Evolutionary conservation across 1,140 invertebrate genomes (phyloP).

Genomic region (Aphaenogaster floridana): DNA sequence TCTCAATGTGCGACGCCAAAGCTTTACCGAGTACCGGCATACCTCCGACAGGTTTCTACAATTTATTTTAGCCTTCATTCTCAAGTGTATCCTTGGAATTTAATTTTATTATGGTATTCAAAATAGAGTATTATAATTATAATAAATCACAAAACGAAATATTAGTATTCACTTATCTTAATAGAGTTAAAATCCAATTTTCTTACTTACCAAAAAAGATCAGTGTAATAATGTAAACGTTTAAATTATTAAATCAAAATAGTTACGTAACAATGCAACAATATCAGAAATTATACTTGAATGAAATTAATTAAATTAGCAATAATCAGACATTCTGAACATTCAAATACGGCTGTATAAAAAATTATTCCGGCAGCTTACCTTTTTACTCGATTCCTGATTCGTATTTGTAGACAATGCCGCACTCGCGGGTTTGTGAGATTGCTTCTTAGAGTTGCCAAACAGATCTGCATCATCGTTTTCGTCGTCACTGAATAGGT

Average conservation of each 20-base stretch:
- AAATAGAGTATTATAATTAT: neutral
- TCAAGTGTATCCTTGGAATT: neutral
- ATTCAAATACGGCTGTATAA: neutral
- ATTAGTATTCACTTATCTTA: neutral
- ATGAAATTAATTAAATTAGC: neutral
- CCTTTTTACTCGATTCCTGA: slow-evolving; percentile 64
- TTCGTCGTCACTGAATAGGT: slow-evolving; percentile 79
- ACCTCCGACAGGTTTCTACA: slow-evolving; percentile 88
- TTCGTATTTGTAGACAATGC: neutral
- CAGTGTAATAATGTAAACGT: neutral
- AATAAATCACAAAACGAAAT: neutral
- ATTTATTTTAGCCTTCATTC: slow-evolving; percentile 53
- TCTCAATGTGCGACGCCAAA: slow-evolving; percentile 76
- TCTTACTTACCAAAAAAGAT: neutral
- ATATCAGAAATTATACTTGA: neutral
- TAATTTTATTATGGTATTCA: neutral
- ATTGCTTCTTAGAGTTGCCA: slow-evolving; percentile 62
- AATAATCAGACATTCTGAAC: neutral
- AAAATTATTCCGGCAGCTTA: slow-evolving; percentile 35
- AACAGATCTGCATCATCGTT: slow-evolving; percentile 79
- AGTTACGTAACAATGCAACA: neutral
- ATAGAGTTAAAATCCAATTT: slow-evolving; percentile 4
- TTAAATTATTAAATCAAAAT: slow-evolving; percentile 41
- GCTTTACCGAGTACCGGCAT: slow-evolving; percentile 87
- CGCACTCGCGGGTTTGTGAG: slow-evolving; percentile 59